Percentiles rank a stretch among this genome's conserved stretches.
phyloP scores from a whole-genome alignment of 2,888 invertebrate species.

The Drosophila eohydei region DNA sequence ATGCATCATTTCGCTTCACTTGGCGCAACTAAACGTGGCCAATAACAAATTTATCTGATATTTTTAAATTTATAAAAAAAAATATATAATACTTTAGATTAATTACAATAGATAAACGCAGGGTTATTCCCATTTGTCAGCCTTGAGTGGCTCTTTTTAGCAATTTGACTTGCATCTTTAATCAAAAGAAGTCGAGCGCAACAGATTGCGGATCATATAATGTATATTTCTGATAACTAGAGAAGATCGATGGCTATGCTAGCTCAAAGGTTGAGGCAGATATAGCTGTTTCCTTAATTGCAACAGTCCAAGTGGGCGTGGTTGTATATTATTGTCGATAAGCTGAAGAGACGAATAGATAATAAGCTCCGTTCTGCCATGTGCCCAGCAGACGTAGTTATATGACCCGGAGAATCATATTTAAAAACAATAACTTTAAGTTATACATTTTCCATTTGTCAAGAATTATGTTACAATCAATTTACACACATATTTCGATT shows the following conservation, averaged over 20 bases:
- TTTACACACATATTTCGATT: not conserved
- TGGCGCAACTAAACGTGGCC: slow-evolving; percentile 65
- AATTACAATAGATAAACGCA: slow-evolving; percentile 17
- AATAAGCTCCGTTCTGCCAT: too few species aligned
- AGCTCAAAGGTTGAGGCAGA: too few species aligned
- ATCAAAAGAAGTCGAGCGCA: not conserved
- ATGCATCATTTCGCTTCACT: slow-evolving; percentile 67
- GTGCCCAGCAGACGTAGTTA: too few species aligned
- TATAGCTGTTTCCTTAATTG: too few species aligned
- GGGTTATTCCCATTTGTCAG: not conserved
- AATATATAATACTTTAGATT: slow-evolving; percentile 3
- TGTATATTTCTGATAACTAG: not conserved
- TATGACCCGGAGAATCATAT: too few species aligned
- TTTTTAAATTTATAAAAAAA: not conserved
- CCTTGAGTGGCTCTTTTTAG: not conserved
- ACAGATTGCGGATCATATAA: too few species aligned
- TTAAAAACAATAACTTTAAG: too few species aligned
- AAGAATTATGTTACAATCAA: not conserved
- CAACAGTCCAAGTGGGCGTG: too few species aligned
- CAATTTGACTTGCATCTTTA: not conserved
- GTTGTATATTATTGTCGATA: too few species aligned
- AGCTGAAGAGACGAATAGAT: too few species aligned
- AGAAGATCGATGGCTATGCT: too few species aligned
- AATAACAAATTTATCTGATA: slow-evolving; percentile 22
- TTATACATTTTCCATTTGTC: not conserved